These are phyloP conservation scores for Drosophila meridiana DNA, from an alignment of 2,888 invertebrate species.

Conservation along the genomic window DNA sequence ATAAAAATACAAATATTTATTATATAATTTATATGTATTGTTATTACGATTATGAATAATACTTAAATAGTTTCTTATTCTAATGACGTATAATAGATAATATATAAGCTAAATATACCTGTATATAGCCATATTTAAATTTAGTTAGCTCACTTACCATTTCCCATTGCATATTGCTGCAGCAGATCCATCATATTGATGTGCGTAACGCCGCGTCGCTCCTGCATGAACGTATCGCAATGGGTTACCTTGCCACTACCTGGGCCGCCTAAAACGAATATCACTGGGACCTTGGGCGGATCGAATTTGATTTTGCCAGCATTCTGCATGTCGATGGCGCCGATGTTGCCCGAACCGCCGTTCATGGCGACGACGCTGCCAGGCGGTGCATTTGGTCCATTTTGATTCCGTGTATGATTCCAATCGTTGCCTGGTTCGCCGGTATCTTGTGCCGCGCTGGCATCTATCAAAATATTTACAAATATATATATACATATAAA, in stretches of 20 bases:
- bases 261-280: slow-evolving; percentile 96
- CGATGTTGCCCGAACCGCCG: slow-evolving; percentile 87
- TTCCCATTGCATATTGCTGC: slow-evolving; percentile 95
- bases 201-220: slow-evolving; percentile 93
- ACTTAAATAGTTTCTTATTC: neutral
- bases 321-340: slow-evolving; percentile 91
- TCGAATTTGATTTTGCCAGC: slow-evolving; percentile 93
- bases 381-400: slow-evolving; percentile 60
- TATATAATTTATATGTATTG: neutral
- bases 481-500: neutral
- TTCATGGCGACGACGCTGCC: slow-evolving; percentile 60
- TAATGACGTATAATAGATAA: neutral
- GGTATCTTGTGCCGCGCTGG: slow-evolving; percentile 91
- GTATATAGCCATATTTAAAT: neutral
- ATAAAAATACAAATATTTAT: too few relatives aligned
- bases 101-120: neutral
- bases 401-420: slow-evolving; percentile 83
- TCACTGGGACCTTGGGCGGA: slow-evolving; percentile 93
- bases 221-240: slow-evolving; percentile 95
- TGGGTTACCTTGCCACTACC: slow-evolving; percentile 99
- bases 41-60: neutral
- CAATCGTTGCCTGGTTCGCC: slow-evolving; percentile 86
- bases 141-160: slow-evolving; percentile 87
- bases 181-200: slow-evolving; percentile 96
- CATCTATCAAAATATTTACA: slow-evolving; percentile 72